phyloP scores from a whole-genome alignment of 1,140 invertebrate genomes.

The Dendroctonus ponderosae region DNA sequence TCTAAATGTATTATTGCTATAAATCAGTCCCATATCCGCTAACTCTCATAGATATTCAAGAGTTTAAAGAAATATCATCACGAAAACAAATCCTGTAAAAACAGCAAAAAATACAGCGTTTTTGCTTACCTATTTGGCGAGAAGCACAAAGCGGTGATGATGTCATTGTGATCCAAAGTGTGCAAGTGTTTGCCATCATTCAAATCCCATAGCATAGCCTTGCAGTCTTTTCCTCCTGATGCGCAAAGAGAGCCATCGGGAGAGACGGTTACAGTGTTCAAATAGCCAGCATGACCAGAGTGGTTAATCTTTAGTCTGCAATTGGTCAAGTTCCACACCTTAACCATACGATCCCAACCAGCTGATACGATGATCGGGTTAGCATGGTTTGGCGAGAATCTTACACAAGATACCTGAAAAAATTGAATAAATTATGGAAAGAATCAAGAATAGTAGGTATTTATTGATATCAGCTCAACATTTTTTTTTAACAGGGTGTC shows the following conservation, averaged over 20 bases:
- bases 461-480: too few species aligned
- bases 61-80: slow-evolving; percentile 39
- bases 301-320: slow-evolving; percentile 99
- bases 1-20: neutral
- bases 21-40: slow-evolving; percentile 54
- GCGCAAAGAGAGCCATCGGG: slow-evolving; percentile 99
- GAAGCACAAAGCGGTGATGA: slow-evolving; percentile 98
- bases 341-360: slow-evolving; percentile 98
- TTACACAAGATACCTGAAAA: slow-evolving; percentile 76
- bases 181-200: slow-evolving; percentile 99
- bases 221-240: slow-evolving; percentile 93
- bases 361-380: slow-evolving; percentile 99
- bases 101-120: neutral
- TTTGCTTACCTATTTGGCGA: slow-evolving; percentile 78
- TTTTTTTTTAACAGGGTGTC: too few species aligned
- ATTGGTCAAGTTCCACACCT: slow-evolving; percentile 99
- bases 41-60: slow-evolving; percentile 50
- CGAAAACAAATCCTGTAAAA: neutral
- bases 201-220: slow-evolving; percentile 99
- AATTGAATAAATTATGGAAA: neutral
- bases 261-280: slow-evolving; percentile 98
- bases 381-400: slow-evolving; percentile 96
- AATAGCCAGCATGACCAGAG: slow-evolving; percentile 92
- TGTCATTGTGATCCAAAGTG: slow-evolving; percentile 97
- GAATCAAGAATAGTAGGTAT: neutral